Base-by-base conservation (phyloP, 30 jellyfish, hydroid and myxozoan genomes). In the Turritopsis rubra region DNA sequence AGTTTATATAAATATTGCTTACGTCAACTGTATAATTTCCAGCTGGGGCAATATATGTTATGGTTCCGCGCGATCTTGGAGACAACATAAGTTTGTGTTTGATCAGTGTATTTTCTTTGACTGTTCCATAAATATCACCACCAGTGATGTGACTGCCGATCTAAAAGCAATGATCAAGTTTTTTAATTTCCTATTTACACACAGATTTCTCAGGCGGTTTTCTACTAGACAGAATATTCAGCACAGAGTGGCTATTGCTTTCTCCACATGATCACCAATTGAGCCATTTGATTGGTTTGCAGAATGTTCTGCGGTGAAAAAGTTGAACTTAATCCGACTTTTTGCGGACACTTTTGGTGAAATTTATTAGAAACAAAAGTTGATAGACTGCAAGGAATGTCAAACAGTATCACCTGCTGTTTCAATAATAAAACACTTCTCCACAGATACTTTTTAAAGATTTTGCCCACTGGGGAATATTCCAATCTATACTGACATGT, bases 131-230 rank as follows among this genome's bases (percentile, higher is more conserved):
- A 23, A 95, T 85, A 75, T 95, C 99, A 3, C 99, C 99, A 25
- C 99, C 99, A 71, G 99, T 90, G 22, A 95, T 88, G 74, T 90
- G 97, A 66, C 87, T 79, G n/a, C 96, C 98, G 84, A 88, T 85
- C 99, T 95, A 75, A 66, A 81, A 21, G 1, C 66, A 75, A 84
- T 9, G 60, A 22, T 13, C 7, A 3, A 21, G 16, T 13, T 26
- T 31, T 5, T 26, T 21, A 23, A 68, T 21, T 21, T 5, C 8
- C 77, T n/a, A n/a, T n/a, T n/a, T n/a, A n/a, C n/a, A n/a, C n/a
- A n/a, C n/a, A n/a, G n/a, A n/a, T n/a, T n/a, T 21, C 52, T 16
- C 24, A 72, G 52, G 24, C 52, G 24, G 18, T 30, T 0, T 72
- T 72, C n/a, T n/a, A n/a, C n/a, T n/a, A n/a, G n/a, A n/a, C n/a